Conservation (phyloP, 2,888 invertebrate genomes). For the Bedellia somnulentella region DNA sequence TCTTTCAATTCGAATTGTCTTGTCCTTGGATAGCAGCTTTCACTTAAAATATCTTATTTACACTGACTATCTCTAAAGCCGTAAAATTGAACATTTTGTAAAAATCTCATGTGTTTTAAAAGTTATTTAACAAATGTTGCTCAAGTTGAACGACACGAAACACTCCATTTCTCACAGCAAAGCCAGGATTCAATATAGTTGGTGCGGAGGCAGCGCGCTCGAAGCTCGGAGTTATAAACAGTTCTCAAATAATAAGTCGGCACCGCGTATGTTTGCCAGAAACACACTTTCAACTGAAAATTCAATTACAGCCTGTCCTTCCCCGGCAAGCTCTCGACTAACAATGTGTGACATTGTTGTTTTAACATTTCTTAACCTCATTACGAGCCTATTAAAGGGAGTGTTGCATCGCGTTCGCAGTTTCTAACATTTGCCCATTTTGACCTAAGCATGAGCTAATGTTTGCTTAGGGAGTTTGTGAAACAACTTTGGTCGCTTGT, state of each 20-base stretch:
- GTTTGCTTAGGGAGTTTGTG: slow-evolving; percentile 10
- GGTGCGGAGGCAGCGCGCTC: too few species aligned
- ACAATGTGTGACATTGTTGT: slow-evolving; percentile 17
- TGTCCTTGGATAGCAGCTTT: too few species aligned
- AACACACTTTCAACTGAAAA: slow-evolving; percentile 39
- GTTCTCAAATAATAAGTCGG: slow-evolving; percentile 3
- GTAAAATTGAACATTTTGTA: too few species aligned
- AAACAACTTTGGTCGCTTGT: slow-evolving; percentile 15
- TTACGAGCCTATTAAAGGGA: slow-evolving; percentile 21
- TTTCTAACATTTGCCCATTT: too few species aligned
- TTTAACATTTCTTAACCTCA: slow-evolving; percentile 24
- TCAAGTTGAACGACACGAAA: too few species aligned
- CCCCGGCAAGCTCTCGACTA: slow-evolving; percentile 13
- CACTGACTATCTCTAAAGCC: too few species aligned
- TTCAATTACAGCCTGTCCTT: slow-evolving; percentile 29
- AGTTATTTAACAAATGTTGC: too few species aligned
- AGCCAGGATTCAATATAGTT: too few species aligned
- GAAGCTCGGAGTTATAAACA: slow-evolving; percentile 1
- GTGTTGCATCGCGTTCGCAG: slow-evolving; percentile 17
- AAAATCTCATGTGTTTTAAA: too few species aligned
- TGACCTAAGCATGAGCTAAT: slow-evolving; percentile 17
- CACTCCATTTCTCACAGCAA: too few species aligned
- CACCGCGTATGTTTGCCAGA: slow-evolving; percentile 22
- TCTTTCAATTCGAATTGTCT: too few species aligned
- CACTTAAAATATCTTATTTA: too few species aligned